A percentile compares a stretch with the other conserved stretches of the same genome.
phyloP scores from a whole-genome alignment of 2,888 invertebrate species.

The Lasioglossum lativentre region DNA sequence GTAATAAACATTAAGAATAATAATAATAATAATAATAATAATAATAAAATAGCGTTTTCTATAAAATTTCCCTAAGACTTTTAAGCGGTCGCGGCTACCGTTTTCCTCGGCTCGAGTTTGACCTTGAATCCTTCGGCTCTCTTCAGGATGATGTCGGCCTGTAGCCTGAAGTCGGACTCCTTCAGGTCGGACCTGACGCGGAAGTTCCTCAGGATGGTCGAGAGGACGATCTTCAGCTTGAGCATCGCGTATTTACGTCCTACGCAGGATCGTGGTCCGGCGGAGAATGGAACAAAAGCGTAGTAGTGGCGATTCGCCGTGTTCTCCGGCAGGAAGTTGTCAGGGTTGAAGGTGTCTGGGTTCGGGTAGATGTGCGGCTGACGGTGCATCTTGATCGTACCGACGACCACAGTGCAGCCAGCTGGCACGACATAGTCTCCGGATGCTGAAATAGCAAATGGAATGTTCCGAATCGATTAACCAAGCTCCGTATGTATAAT shows the following conservation, averaged over 20 bases:
- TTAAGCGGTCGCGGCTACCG: slow-evolving; percentile 66
- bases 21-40: not conserved
- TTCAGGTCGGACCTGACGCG: slow-evolving; percentile 87
- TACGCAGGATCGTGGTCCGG: slow-evolving; percentile 92
- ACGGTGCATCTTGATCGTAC: slow-evolving; percentile 89
- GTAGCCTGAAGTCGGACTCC: slow-evolving; percentile 89
- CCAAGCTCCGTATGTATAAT: not conserved
- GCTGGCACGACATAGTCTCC: slow-evolving; percentile 89
- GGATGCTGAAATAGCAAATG: slow-evolving; percentile 84
- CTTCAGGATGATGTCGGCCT: slow-evolving; percentile 91
- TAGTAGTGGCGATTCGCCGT: slow-evolving; percentile 92
- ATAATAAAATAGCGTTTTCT: not conserved
- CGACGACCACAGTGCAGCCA: slow-evolving; percentile 89
- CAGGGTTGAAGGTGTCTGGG: slow-evolving; percentile 91
- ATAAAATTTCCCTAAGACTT: not conserved
- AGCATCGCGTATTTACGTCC: slow-evolving; percentile 93
- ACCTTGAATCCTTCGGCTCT: slow-evolving; percentile 89
- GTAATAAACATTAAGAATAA: not conserved
- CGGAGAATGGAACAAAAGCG: slow-evolving; percentile 92
- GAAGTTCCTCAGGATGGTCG: slow-evolving; percentile 90
- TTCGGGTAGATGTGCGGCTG: slow-evolving; percentile 89
- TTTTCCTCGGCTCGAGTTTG: slow-evolving; percentile 79
- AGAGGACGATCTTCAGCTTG: slow-evolving; percentile 90
- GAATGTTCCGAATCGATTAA: not conserved
- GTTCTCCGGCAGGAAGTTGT: slow-evolving; percentile 92